Evolutionary conservation across 2,888 invertebrate species (phyloP).

Genomic region (Acanthosepion pharaonis): DNA sequence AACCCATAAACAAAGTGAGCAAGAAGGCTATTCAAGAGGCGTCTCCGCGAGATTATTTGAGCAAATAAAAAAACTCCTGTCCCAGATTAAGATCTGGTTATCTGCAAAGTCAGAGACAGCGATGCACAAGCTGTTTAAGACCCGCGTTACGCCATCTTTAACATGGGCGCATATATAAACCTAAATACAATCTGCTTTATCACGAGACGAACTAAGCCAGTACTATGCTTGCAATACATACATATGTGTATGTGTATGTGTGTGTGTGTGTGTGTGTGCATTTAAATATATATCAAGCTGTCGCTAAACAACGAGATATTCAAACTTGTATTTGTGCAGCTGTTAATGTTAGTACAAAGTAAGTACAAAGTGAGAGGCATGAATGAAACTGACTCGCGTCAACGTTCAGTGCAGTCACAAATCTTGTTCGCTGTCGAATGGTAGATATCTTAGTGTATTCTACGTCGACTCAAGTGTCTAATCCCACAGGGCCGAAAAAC

Average conservation of each 20-base stretch:
- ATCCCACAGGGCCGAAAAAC: too few species aligned
- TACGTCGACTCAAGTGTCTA: too few species aligned
- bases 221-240: background rate
- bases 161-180: background rate
- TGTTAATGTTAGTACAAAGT: background rate
- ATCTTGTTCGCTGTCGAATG: too few species aligned
- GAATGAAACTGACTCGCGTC: background rate
- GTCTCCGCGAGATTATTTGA: background rate
- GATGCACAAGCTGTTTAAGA: too few species aligned
- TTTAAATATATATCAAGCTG: conserved; percentile 17
- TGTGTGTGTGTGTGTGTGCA: background rate
- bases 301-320: background rate
- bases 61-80: background rate
- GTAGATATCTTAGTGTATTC: too few species aligned
- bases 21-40: background rate
- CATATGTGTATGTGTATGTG: too few species aligned
- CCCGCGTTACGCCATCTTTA: background rate
- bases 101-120: background rate
- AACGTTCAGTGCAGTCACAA: too few species aligned
- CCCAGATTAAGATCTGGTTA: background rate
- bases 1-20: background rate
- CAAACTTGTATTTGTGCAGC: background rate
- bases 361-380: background rate
- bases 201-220: background rate
- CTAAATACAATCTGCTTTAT: background rate